Evolutionary conservation across 2,888 invertebrate genomes (phyloP).

Genomic region (Eulithis testata): DNA sequence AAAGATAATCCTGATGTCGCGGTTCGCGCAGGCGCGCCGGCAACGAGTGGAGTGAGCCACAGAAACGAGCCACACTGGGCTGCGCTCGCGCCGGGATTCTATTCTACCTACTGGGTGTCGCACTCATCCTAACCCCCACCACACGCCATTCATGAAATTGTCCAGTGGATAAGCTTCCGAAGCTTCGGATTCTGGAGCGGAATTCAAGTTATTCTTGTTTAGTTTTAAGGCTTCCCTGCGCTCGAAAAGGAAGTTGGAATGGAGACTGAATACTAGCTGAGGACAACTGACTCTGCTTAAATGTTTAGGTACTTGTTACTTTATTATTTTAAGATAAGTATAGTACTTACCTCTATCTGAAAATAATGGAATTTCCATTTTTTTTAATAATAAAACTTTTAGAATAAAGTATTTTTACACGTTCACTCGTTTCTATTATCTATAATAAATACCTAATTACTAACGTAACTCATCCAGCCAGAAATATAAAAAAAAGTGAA

Average conservation of each 20-base stretch:
- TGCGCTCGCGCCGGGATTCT: constrained; percentile 54
- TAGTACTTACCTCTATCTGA: too few relatives aligned
- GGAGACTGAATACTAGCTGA: background rate
- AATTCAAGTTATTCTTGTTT: constrained; percentile 19
- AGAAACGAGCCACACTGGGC: constrained; percentile 46
- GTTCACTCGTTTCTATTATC: too few relatives aligned
- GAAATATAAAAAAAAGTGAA: too few relatives aligned
- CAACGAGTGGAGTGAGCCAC: constrained; percentile 55
- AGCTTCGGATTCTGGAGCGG: constrained; percentile 16
- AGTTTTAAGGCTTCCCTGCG: constrained; percentile 17
- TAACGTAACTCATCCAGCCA: too few relatives aligned
- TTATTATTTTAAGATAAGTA: too few relatives aligned
- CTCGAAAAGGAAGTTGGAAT: background rate
- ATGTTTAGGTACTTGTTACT: too few relatives aligned
- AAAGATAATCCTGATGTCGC: constrained; percentile 66
- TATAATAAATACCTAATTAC: too few relatives aligned
- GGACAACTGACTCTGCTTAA: background rate
- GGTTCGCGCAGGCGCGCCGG: constrained; percentile 63
- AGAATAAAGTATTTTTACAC: too few relatives aligned
- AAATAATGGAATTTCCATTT: too few relatives aligned
- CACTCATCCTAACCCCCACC: constrained; percentile 71
- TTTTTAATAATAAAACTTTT: too few relatives aligned
- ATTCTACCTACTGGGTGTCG: constrained; percentile 44
- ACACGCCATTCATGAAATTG: constrained; percentile 73
- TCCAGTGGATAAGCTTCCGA: constrained; percentile 59